Evolutionary conservation across 2,113 vertebrate genomes (phyloP), one percentile per base, ranked within the genome.

Genomic region (Aspidoscelis tigris): DNA sequence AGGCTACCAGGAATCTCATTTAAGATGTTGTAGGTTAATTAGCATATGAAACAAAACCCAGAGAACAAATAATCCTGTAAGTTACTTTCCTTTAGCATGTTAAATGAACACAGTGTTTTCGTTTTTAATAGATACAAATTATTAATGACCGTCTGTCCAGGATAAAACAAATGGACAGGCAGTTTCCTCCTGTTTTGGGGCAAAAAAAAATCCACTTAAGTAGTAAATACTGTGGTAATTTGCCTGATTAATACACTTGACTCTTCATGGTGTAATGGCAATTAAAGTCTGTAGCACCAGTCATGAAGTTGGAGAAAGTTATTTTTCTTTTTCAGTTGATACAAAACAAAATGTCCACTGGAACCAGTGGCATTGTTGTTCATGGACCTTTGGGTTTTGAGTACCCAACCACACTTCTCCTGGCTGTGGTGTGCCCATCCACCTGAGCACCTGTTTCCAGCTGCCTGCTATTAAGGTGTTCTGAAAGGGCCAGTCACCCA

Each of bases 171-270:
- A 12, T 3, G 9, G 7, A 61, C 65, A 1, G 39, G 81, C 76
- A 3, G 8, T 0, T 69, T 83, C 2, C 0, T 68, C 1, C 69
- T 47, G 39, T 1, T 11, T 84, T 64, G 3, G 4, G 4, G 9
- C 3, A 24, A 14, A 26, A 53, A 26, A 26, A 55, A 33, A 61
- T 50, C 24, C 43, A 21, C 16, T 20, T 10, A 4, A 33, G 24
- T n/a, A 50, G 3, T 58, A 64, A n/a, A 1, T 41, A 0, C 2
- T 26, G 18, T 8, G 26, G 39, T 16, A 11, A 61, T 82, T 47
- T 24, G n/a, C 69, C 14, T 41, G 44, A 72, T 33, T 22, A 44
- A 65, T 75, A 66, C 43, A 76, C 3, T 22, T 50, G 47, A 47
- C 26, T 9, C 20, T 85, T 68, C 70, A 78, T 73, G 5, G 6